Evolutionary conservation across 2,888 invertebrate genomes (phyloP), one percentile per base, ranked within the genome.

Genomic region (Lasioglossum malachurum): DNA sequence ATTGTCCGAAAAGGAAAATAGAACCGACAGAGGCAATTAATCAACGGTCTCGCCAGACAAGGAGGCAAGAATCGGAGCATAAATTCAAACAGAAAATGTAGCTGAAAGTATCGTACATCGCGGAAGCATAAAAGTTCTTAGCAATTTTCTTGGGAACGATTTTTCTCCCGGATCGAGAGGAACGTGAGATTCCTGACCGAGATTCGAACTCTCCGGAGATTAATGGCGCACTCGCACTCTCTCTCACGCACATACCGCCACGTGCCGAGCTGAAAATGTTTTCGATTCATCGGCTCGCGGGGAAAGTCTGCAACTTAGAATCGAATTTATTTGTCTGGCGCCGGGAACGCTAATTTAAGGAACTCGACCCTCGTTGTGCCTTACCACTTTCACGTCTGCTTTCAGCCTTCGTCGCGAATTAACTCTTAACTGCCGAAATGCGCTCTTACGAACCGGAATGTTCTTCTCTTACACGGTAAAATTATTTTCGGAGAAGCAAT

Each of bases 171-270:
- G 27, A 41, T n/a, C 72, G 72, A 46, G 44, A 44, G 41, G 16
- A 44, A 73, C 46, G 27, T 4, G 46, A 46, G 27, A 73, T 27
- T 73, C n/a, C 27, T 46, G 27, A 19, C 44, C n/a, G 44, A 73
- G 46, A 73, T 73, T 72, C 31, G 44, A 73, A 27, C 27, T 44
- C n/a, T n/a, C 41, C 7, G 44, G 44, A 72, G 72, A 72, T 72
- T 72, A 72, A 72, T 72, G 72, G 44, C n/a, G 16, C 35, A 23
- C 35, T 35, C 31, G 10, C 27, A 14, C 14, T 16, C 27, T 16
- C 16, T 12, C n/a, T 14, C 16, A 41, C 72, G 27, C 72, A 72
- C 44, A 72, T 44, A 44, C 14, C 44, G 72, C 41, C n/a, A 44
- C 41, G 41, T 44, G 72, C 67, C 35, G 35, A 23, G 23, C 67